Percentiles rank a stretch among this genome's conserved stretches.
Evolutionary conservation across 2,888 invertebrate genomes (phyloP).

Genomic region (Labia minor): DNA sequence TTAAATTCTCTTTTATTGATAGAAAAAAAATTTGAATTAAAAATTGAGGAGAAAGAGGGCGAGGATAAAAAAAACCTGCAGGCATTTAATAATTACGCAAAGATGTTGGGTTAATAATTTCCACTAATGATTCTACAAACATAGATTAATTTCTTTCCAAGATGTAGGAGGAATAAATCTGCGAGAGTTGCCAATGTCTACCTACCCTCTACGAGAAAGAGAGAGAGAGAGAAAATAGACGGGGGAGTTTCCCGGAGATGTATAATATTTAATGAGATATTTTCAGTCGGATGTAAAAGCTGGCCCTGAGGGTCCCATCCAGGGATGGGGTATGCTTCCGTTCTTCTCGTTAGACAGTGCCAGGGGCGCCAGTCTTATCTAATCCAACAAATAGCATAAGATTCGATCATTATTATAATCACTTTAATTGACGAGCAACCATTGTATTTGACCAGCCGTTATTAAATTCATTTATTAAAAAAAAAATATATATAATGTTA

Average conservation of each 20-base stretch:
- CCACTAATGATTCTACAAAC: not conserved
- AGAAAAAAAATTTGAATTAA: not conserved
- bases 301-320: not conserved
- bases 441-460: not conserved
- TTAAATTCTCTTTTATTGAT: not conserved
- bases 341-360: slow-evolving; percentile 1
- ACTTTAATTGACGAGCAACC: not conserved
- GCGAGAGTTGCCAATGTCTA: no score
- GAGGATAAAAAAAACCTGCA: not conserved
- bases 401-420: slow-evolving; percentile 7
- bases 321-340: not conserved
- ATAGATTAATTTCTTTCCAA: not conserved
- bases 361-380: not conserved
- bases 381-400: not conserved
- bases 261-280: slow-evolving; percentile 13
- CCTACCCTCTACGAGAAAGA: no score
- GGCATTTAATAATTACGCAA: not conserved
- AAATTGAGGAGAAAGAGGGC: not conserved
- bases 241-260: not conserved
- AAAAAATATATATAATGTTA: not conserved
- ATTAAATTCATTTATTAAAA: slow-evolving; percentile 4
- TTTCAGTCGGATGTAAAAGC: not conserved
- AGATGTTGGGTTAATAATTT: not conserved
- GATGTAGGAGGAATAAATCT: no score
- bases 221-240: no score